phyloP scores from a whole-genome alignment of 2,797 vertebrate genomes.

The Parauchenoglanis punctatus region DNA sequence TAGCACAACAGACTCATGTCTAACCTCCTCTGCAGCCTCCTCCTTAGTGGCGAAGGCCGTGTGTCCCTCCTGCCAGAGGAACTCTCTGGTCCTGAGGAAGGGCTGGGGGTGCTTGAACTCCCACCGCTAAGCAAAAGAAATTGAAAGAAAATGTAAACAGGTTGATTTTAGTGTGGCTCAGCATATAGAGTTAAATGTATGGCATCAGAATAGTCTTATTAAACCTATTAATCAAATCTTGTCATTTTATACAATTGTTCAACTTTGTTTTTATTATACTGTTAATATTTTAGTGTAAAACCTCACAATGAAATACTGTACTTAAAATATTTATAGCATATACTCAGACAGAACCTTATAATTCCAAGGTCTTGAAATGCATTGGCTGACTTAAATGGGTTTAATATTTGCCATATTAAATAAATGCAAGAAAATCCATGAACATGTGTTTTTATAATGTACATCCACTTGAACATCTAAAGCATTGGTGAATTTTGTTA shows the following conservation, averaged over 20 bases:
- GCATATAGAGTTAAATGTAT: background rate
- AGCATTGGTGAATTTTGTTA: background rate
- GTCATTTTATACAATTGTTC: too few relatives aligned
- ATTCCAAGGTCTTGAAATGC: background rate
- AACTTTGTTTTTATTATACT: background rate
- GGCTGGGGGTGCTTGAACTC: conserved; percentile 99
- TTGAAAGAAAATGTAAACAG: background rate
- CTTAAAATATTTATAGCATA: too few relatives aligned
- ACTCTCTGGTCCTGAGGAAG: conserved; percentile 96
- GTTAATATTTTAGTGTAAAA: background rate
- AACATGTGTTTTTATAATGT: background rate
- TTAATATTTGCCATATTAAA: background rate
- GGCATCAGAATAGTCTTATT: background rate
- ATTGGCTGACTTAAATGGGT: background rate
- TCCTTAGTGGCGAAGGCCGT: conserved; percentile 92
- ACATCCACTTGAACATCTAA: background rate
- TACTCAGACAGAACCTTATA: background rate
- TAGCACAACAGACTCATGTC: background rate
- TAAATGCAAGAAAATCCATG: background rate
- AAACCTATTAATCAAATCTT: background rate
- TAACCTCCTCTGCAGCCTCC: conserved; percentile 92
- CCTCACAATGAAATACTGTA: background rate
- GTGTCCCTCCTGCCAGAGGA: conserved; percentile 98
- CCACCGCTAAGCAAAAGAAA: conserved; percentile 81
- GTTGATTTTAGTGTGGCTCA: background rate